Conservation (phyloP, 2,113 vertebrate species). For the Camarhynchus parvulus region DNA sequence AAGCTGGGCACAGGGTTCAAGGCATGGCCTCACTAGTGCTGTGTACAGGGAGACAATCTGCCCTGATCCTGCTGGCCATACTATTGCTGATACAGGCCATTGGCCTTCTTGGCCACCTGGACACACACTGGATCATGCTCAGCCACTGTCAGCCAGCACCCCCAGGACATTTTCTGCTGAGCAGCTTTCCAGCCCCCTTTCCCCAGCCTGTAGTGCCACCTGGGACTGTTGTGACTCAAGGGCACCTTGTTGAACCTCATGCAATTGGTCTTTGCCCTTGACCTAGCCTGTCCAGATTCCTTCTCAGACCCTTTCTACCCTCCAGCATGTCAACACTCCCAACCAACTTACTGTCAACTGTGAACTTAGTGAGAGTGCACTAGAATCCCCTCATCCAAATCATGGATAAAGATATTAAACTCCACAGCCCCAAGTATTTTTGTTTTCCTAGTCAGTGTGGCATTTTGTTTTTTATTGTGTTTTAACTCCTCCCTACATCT, state of each 20-base stretch:
- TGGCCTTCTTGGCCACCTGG: background rate
- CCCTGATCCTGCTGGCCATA: background rate
- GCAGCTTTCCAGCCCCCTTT: background rate
- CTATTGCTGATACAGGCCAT: background rate
- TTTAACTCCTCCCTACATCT: conserved; percentile 1
- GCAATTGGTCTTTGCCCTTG: background rate
- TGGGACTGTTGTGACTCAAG: background rate
- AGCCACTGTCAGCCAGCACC: background rate
- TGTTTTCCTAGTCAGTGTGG: background rate
- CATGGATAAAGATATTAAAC: background rate
- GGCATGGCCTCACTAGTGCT: background rate
- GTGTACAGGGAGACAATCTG: background rate
- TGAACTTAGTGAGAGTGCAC: background rate
- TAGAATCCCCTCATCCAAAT: background rate
- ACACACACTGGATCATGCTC: background rate
- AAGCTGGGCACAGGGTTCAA: background rate
- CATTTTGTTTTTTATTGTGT: background rate
- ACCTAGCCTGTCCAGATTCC: background rate
- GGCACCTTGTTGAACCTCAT: background rate
- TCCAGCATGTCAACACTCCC: background rate
- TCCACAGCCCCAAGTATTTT: background rate
- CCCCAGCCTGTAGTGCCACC: no score
- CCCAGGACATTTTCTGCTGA: background rate
- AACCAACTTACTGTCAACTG: background rate
- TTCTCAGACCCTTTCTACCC: background rate